Evolutionary conservation across 2,888 invertebrate genomes (phyloP).

Genomic region (Leptinotarsa tumamoca): DNA sequence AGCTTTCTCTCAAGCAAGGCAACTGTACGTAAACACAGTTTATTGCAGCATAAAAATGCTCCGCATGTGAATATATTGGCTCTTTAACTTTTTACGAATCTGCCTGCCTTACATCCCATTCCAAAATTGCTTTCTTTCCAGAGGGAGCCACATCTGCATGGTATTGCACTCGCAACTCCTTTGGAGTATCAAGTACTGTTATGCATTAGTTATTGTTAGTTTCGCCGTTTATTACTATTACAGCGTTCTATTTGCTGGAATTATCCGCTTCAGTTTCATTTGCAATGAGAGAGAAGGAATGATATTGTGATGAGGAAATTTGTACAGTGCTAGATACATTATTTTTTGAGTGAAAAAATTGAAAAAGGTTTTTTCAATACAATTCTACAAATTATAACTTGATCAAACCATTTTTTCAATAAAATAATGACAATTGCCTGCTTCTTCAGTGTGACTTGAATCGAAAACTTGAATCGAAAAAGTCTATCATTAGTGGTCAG

Average conservation of each 20-base stretch:
- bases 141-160: constrained; percentile 15
- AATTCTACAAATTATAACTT: too few species aligned
- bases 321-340: too few species aligned
- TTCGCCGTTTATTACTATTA: neutral
- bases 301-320: too few species aligned
- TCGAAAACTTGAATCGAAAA: too few species aligned
- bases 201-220: constrained; percentile 9
- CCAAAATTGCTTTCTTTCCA: constrained; percentile 14
- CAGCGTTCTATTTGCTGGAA: neutral
- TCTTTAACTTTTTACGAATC: constrained; percentile 36
- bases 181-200: neutral
- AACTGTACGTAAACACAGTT: constrained; percentile 36
- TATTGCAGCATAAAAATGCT: constrained; percentile 39
- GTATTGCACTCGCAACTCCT: constrained; percentile 12
- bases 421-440: too few species aligned
- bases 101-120: constrained; percentile 14
- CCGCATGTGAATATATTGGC: constrained; percentile 39
- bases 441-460: too few species aligned
- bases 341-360: too few species aligned
- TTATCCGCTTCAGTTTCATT: neutral
- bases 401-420: too few species aligned
- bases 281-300: too few species aligned
- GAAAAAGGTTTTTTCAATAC: too few species aligned
- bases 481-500: too few species aligned
- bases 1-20: constrained; percentile 26